A percentile compares a stretch with the other conserved stretches of the same genome.
phyloP scores from a whole-genome alignment of 2,888 invertebrate genomes.

The Amiota minor region DNA sequence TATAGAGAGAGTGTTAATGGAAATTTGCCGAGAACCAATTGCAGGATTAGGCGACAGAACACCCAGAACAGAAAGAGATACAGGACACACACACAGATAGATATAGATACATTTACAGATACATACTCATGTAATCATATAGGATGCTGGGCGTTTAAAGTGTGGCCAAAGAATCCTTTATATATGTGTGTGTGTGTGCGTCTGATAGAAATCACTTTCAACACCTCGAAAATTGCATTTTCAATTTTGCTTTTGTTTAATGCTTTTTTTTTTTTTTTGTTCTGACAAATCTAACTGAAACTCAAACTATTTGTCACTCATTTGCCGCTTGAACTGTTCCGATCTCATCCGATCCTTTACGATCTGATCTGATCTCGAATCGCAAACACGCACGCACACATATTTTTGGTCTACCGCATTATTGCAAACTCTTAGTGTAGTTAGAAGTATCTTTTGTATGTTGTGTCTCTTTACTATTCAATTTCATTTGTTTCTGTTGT shows the following conservation, averaged over 20 bases:
- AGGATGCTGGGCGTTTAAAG: too few species aligned
- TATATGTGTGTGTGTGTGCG: neutral
- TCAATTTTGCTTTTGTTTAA: too few species aligned
- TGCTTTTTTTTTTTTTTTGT: too few species aligned
- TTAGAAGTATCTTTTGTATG: too few species aligned
- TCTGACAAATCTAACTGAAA: neutral
- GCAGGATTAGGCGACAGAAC: constrained; percentile 54
- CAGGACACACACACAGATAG: constrained; percentile 47
- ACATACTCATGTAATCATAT: too few species aligned
- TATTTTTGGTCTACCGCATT: constrained; percentile 16
- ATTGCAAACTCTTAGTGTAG: neutral
- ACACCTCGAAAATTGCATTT: constrained; percentile 1
- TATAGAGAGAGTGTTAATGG: constrained; percentile 33
- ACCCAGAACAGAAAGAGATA: constrained; percentile 54
- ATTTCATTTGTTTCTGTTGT: neutral
- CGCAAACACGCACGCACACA: too few species aligned
- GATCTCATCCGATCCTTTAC: neutral
- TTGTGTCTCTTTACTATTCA: too few species aligned
- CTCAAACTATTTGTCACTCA: constrained; percentile 22
- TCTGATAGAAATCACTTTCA: constrained; percentile 4
- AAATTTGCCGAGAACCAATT: constrained; percentile 48
- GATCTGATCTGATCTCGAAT: neutral
- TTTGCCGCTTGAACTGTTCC: neutral
- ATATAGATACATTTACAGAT: too few species aligned
- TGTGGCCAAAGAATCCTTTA: too few species aligned